A percentile compares a stretch with the other conserved stretches of the same genome.
Conservation (phyloP, 2,888 invertebrate species). For the Drosophila austrosaltans region DNA sequence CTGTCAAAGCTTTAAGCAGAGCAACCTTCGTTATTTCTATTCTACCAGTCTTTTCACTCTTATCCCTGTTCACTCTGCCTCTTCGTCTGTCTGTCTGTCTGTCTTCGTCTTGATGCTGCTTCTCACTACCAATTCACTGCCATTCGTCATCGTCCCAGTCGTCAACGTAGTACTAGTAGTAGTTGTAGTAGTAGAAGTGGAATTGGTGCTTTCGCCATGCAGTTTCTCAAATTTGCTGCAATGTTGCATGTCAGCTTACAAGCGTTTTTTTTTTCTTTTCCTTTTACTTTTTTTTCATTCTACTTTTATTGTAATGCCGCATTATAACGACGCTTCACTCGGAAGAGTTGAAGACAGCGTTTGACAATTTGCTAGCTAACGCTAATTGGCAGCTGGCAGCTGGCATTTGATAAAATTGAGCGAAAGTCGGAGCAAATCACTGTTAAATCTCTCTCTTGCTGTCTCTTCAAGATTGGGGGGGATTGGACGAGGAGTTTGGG, state of each 20-base stretch:
- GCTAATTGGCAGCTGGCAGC: slow-evolving; percentile 75
- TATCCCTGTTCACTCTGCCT: slow-evolving; percentile 38
- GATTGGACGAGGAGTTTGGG: slow-evolving; percentile 17
- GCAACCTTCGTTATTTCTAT: slow-evolving; percentile 41
- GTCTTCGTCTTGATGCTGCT: slow-evolving; percentile 21
- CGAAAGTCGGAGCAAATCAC: slow-evolving; percentile 27
- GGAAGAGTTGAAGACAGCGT: slow-evolving; percentile 15
- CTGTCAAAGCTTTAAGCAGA: slow-evolving; percentile 57
- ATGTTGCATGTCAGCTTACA: slow-evolving; percentile 77
- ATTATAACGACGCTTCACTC: slow-evolving; percentile 57
- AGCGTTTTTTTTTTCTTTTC: slow-evolving; percentile 26
- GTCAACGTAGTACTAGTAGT: slow-evolving; percentile 35
- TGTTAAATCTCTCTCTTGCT: slow-evolving; percentile 26
- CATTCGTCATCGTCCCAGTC: slow-evolving; percentile 59
- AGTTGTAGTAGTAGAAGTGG: neutral
- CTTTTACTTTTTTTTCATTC: neutral
- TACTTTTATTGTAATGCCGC: slow-evolving; percentile 68
- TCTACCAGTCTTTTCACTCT: neutral
- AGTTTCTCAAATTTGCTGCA: slow-evolving; percentile 69
- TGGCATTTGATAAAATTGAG: slow-evolving; percentile 6
- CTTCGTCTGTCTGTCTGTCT: too few relatives aligned
- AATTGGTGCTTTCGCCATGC: slow-evolving; percentile 2
- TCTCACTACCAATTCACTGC: slow-evolving; percentile 19
- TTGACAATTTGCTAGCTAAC: slow-evolving; percentile 56
- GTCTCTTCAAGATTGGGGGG: neutral